Base-by-base conservation (phyloP, 1,140 invertebrate genomes). In the Papilio glaucus region DNA sequence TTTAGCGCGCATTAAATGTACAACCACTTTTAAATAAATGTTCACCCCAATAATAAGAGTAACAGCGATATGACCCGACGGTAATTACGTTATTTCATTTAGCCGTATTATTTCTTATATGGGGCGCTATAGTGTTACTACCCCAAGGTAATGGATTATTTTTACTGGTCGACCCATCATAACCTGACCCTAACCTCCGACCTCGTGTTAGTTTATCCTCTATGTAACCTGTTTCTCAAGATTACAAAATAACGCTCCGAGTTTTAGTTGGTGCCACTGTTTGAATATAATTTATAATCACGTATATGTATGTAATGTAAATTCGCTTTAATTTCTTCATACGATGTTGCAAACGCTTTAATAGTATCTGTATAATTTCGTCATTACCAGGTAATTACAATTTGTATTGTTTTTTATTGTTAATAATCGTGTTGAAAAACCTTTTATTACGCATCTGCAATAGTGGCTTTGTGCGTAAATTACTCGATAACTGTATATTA, bases 151-250 rank as follows among this genome's bases (percentile, higher is more conserved):
- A 80, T 81, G 84, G 85, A 85, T 85, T 86, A 85, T 80, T 86
- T 85, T 85, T 73, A 84, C 73, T 74, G 79, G 73, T 76, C 77
- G 80, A 76, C 81, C 80, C 77, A 63, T 57, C 74, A 72, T 80
- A 78, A 81, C 79, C 83, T 83, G 86, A 88, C 86, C 83, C 81
- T 79, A 79, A 81, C 85, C 84, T 86, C 73, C 87, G 85, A 88
- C 87, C 87, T 81, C 84, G 77, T 85, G 79, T 82, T 87, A 81
- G 81, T 86, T 79, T 83, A 80, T 81, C 79, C 82, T 81, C 80
- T 85, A 87, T 77, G 81, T 82, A 69, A 88, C 88, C 85, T 86
- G 88, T 90, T 88, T 85, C 81, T 84, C 79, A 78, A 84, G 81
- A 86, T 83, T 37, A 26, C 33, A 53, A 53, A 68, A 57, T 57